These are phyloP conservation scores for Ctenomys sociabilis DNA, from an alignment of 2,113 vertebrate species.

Conservation along the genomic window DNA sequence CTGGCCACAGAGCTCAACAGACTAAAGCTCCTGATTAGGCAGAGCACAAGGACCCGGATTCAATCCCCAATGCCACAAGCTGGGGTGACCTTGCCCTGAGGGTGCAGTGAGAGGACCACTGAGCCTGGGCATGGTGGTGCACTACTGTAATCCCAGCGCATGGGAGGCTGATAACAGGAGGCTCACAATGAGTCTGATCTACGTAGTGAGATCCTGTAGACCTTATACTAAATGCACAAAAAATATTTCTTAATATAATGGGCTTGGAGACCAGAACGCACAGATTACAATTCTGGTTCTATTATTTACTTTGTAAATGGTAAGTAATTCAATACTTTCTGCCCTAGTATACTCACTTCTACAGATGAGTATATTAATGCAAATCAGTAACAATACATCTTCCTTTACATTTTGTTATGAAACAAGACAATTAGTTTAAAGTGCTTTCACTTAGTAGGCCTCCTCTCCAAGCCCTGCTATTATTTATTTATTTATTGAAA, in stretches of 20 bases:
- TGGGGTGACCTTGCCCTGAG: no score
- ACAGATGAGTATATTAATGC: neutral
- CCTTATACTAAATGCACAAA: no score
- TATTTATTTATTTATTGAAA: neutral
- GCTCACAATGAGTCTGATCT: no score
- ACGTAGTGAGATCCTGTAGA: no score
- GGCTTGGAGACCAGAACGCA: neutral
- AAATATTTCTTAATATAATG: neutral
- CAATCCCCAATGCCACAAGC: no score
- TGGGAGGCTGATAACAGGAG: no score
- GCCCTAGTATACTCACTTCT: neutral
- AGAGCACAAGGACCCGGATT: no score
- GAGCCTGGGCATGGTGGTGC: no score
- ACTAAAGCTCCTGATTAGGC: no score
- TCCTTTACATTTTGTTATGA: neutral
- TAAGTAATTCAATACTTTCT: neutral
- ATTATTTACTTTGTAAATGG: neutral
- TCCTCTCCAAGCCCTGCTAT: neutral
- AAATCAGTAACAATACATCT: neutral
- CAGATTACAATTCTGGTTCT: constrained; percentile 16
- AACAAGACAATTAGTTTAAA: neutral
- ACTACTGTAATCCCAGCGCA: no score
- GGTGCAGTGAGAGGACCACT: no score
- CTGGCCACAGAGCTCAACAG: neutral
- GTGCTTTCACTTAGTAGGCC: neutral